These are phyloP conservation scores for Beris chalybata DNA, from an alignment of 2,888 invertebrate genomes.

Conservation along the genomic window DNA sequence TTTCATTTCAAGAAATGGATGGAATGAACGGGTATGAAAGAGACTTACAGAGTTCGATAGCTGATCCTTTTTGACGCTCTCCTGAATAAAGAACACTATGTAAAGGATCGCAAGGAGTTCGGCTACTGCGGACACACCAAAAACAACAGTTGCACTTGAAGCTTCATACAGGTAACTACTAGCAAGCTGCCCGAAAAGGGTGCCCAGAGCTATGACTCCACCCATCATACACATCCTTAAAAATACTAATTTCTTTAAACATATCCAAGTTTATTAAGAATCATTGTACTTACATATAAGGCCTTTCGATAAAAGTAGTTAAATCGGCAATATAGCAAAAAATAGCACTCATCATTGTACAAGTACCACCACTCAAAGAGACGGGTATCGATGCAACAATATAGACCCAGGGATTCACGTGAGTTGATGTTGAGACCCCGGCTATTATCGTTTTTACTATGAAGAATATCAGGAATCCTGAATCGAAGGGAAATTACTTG, in stretches of 20 bases:
- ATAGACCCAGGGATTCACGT: constrained; percentile 55
- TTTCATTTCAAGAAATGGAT: too few species aligned
- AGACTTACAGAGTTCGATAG: constrained; percentile 33
- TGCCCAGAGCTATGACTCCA: constrained; percentile 65
- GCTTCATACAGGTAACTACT: constrained; percentile 64
- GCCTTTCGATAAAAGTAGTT: constrained; percentile 62
- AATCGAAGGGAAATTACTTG: not conserved
- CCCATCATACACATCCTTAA: constrained; percentile 62
- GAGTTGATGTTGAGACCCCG: constrained; percentile 43
- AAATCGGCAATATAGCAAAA: constrained; percentile 71
- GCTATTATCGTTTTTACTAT: constrained; percentile 45
- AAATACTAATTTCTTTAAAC: not conserved
- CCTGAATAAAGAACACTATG: constrained; percentile 49
- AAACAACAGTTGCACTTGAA: constrained; percentile 48
- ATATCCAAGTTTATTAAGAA: not conserved
- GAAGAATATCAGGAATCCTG: constrained; percentile 20
- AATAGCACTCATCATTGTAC: constrained; percentile 64
- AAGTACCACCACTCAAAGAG: constrained; percentile 64
- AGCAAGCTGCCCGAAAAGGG: constrained; percentile 62
- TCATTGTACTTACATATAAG: constrained; percentile 59
- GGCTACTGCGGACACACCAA: constrained; percentile 46
- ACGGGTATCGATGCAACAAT: constrained; percentile 62
- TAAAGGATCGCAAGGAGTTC: constrained; percentile 48
- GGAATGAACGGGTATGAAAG: too few species aligned
- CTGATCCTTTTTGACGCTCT: constrained; percentile 49